A percentile compares a stretch with the other conserved stretches of the same genome.
These are phyloP conservation scores for Tragelaphus scriptus DNA, from an alignment of 2,113 vertebrate genomes.

Conservation along the genomic window DNA sequence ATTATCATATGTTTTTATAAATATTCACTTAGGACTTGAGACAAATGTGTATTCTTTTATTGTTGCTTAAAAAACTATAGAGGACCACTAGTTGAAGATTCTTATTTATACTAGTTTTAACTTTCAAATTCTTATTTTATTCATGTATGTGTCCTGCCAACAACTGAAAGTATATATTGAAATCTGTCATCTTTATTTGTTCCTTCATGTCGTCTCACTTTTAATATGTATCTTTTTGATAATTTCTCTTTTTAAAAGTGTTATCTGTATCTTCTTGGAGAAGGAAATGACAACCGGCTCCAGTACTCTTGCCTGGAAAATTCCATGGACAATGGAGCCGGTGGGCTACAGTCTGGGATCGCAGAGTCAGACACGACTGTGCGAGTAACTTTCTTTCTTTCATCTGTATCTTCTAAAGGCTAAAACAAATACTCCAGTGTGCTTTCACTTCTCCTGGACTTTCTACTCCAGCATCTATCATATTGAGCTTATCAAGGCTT, in stretches of 20 bases:
- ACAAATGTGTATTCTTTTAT: background rate
- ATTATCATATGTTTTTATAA: background rate
- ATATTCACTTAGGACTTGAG: background rate
- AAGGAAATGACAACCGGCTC: background rate
- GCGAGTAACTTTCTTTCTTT: background rate
- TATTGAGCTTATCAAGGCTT: background rate
- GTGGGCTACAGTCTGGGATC: accelerated
- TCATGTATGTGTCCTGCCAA: background rate
- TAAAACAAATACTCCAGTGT: background rate
- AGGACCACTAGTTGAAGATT: background rate
- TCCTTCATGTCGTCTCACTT: background rate
- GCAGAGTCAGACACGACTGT: accelerated
- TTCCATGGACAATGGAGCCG: background rate
- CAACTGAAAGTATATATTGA: background rate
- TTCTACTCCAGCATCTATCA: background rate
- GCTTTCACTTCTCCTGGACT: background rate
- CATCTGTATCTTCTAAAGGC: background rate
- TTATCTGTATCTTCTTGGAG: background rate
- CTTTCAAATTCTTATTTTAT: background rate
- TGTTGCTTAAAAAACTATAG: background rate
- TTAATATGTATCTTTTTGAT: background rate
- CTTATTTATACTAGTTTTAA: background rate
- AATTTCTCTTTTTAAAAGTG: background rate
- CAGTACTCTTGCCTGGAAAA: background rate
- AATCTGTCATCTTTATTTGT: background rate